phyloP scores from a whole-genome alignment of 2,113 vertebrate genomes.

The Semicossyphus pulcher region DNA sequence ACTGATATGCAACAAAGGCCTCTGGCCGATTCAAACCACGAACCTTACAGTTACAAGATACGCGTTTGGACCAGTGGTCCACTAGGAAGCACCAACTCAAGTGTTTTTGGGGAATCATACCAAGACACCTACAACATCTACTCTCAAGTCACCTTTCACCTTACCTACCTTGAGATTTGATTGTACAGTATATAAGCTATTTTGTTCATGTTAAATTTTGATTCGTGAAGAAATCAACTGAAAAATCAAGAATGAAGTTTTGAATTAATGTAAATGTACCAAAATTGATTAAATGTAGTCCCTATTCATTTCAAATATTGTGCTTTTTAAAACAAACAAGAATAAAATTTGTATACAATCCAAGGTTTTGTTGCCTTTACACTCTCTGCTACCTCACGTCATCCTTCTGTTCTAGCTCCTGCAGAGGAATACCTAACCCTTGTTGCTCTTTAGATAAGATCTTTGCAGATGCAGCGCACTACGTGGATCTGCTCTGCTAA shows the following conservation, averaged over 20 bases:
- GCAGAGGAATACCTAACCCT: background rate
- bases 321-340: constrained; percentile 71
- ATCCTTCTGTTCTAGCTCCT: background rate
- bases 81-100: constrained; percentile 11
- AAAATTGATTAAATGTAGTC: constrained; percentile 70
- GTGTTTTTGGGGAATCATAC: constrained; percentile 33
- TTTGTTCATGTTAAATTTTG: constrained; percentile 64
- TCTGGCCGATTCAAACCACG: constrained; percentile 26
- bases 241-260: constrained; percentile 71
- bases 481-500: background rate
- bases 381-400: too few relatives aligned
- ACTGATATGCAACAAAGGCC: constrained; percentile 24
- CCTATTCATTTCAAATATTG: constrained; percentile 68
- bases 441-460: background rate
- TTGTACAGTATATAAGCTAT: constrained; percentile 86
- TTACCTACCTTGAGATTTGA: constrained; percentile 73
- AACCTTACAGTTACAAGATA: constrained; percentile 23
- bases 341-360: constrained; percentile 80
- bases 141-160: constrained; percentile 50
- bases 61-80: background rate
- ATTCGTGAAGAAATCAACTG: constrained; percentile 66
- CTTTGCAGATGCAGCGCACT: constrained; percentile 1
- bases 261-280: constrained; percentile 78
- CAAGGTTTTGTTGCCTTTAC: background rate
- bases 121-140: constrained; percentile 40